Evolutionary conservation across 2,888 invertebrate genomes (phyloP), one percentile per base, ranked within the genome.

Genomic region (Eurytoma adleriae): DNA sequence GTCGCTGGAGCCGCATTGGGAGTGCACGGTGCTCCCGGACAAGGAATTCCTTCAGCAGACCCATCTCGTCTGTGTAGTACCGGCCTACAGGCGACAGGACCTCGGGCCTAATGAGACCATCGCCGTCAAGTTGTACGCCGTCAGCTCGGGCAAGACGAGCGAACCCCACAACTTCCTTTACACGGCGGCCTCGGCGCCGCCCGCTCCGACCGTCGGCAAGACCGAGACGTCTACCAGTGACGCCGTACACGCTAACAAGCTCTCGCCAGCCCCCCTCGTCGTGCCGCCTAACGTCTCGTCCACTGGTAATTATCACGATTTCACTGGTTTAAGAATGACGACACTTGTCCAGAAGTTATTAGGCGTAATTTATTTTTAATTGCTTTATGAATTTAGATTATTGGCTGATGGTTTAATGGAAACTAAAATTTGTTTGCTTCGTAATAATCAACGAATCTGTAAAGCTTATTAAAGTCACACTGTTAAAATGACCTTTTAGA

Each of bases 41-140:
- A 97, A 97, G 90, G 97, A 97, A 91, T 97, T 95, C 90, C 92
- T 97, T 83, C 97, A 97, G 89, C 93, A 97, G 95, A 96, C 96
- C 27, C 97, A 97, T 91, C 92, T 97, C 73, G 96, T 97, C 52
- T 97, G 97, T 91, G 95, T 95, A 85, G 95, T 97, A 84, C 97
- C 97, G 27, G 93, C 96, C 27, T 97, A 95, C 92, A 91, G 92
- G 86, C 93, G 94, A 83, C 91, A 93, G 82, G 95, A 95, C 90
- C 92, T 95, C 80, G 91, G 90, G 59, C 89, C 92, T 18, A 81
- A 92, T 48, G 96, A 96, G 89, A 92, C 96, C 16, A 94, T 96
- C 83, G 92, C 92, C 86, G 95, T 96, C 82, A 94, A 95, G 91
- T 92, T 97, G 90, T 94, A 94, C 90, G 95, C 97, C 79, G 93